Conservation (phyloP, 2,113 vertebrate genomes). For the Balaeniceps rex region DNA sequence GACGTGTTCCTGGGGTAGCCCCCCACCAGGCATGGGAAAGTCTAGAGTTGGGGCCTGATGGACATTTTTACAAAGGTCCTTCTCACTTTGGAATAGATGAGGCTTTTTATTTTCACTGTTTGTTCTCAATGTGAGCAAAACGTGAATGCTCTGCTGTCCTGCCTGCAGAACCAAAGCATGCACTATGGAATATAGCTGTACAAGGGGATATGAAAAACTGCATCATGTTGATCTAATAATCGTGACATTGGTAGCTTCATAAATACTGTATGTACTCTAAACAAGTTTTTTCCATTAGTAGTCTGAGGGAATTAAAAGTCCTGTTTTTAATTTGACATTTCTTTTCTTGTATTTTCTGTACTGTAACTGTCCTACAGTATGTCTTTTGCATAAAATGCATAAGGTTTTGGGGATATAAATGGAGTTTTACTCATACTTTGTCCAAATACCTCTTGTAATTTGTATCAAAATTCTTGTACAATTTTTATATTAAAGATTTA, state of each 20-base stretch:
- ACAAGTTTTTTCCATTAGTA: slow-evolving; percentile 81
- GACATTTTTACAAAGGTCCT: not conserved
- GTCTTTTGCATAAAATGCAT: slow-evolving; percentile 97
- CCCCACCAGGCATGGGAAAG: not conserved
- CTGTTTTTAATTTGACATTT: slow-evolving; percentile 68
- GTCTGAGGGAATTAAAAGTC: slow-evolving; percentile 74
- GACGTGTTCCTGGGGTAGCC: not conserved
- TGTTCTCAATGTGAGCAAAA: slow-evolving; percentile 62
- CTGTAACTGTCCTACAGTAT: slow-evolving; percentile 87
- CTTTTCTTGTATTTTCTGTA: slow-evolving; percentile 90
- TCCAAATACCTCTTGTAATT: slow-evolving; percentile 99
- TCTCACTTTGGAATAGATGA: not conserved
- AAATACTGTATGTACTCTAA: slow-evolving; percentile 85
- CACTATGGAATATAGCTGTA: slow-evolving; percentile 69
- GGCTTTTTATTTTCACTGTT: not conserved
- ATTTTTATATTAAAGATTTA: slow-evolving; percentile 99
- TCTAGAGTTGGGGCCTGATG: not conserved
- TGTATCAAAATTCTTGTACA: slow-evolving; percentile 99
- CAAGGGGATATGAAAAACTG: slow-evolving; percentile 66
- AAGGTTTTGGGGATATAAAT: slow-evolving; percentile 98
- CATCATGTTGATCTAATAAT: slow-evolving; percentile 75
- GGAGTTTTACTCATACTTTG: slow-evolving; percentile 99
- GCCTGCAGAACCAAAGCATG: slow-evolving; percentile 75
- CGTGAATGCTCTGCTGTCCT: slow-evolving; percentile 4
- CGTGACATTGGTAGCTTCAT: slow-evolving; percentile 81